Evolutionary conservation across 1,140 invertebrate genomes (phyloP), one percentile per base, ranked within the genome.

Genomic region (Saccostrea glomerata): DNA sequence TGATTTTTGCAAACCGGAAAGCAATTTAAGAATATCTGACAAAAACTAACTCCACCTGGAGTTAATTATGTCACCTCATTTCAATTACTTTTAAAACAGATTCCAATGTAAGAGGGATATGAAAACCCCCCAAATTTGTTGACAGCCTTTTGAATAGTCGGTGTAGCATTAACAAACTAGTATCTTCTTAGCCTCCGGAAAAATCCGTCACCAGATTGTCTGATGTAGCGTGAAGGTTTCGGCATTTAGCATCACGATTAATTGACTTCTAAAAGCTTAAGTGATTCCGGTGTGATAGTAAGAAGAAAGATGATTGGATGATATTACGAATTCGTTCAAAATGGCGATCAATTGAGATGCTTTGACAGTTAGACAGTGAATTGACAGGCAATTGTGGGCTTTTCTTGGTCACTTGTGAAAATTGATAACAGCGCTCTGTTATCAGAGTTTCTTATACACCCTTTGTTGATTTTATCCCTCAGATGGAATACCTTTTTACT

Each of bases 231-330:
- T 77, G 70, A 77, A 77, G 82, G 82, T 84, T 84, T 84, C 54
- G 40, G 40, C 54, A 55, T 84, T 56, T 84, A 84, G 40, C 54
- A 84, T 84, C 54, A 84, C 82, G 82, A 55, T 54, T 84, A 84
- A 84, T 84, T 84, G 82, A 84, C 82, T 84, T 84, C 40, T 84
- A 84, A 84, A 84, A 84, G 82, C 54, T 84, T 56, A 84, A 84
- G 54, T 84, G 82, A 84, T 56, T 55, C 30, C 54, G 40, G 40
- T 56, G 30, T 47, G 54, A 84, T n/a, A 55, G 82, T 15, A 55
- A 54, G 54, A 84, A 84, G 40, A 56, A 40, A 54, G 20, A 47
- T 55, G 40, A 55, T 84, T 55, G 40, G 82, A n/a, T 84, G 54
- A 84, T 55, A 54, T 55, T 84, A 55, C 40, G 82, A 54, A 84